Percentiles rank a stretch among this genome's conserved stretches.
These are phyloP conservation scores for Amphimallon solstitiale DNA, from an alignment of 2,888 invertebrate genomes.

Conservation along the genomic window DNA sequence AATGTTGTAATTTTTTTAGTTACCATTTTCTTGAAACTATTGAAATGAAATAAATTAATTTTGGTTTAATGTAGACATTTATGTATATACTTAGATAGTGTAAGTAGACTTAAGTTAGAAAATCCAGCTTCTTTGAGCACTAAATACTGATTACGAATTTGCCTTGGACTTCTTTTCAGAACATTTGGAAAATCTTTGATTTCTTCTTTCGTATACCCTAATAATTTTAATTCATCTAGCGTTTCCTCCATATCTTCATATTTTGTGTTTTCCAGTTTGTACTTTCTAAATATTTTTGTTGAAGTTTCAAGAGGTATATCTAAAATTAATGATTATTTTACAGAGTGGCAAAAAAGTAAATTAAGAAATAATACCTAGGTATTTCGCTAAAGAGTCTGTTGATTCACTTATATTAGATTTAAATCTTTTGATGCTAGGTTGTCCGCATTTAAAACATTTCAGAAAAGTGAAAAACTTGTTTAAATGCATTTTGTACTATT, in stretches of 20 bases:
- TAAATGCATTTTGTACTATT: not conserved
- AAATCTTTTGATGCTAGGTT: not conserved
- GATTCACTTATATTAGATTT: conserved; percentile 5
- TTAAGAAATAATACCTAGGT: conserved; percentile 33
- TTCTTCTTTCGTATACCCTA: conserved; percentile 57
- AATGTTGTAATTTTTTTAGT: conserved; percentile 58
- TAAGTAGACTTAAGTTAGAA: conserved; percentile 52
- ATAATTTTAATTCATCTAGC: conserved; percentile 42
- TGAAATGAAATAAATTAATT: conserved; percentile 53
- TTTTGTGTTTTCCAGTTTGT: conserved; percentile 36
- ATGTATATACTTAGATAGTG: conserved; percentile 57
- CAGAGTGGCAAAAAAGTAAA: conserved; percentile 32
- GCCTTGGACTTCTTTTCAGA: conserved; percentile 67
- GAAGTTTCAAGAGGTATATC: conserved; percentile 3
- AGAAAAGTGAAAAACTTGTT: conserved; percentile 4
- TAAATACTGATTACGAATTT: conserved; percentile 70
- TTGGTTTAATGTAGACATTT: conserved; percentile 55
- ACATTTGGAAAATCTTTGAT: conserved; percentile 68
- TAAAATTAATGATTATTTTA: conserved; percentile 38
- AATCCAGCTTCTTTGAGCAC: conserved; percentile 73
- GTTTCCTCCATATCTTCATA: conserved; percentile 42
- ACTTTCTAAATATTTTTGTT: not conserved
- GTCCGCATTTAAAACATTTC: conserved; percentile 19
- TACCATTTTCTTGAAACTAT: conserved; percentile 57
- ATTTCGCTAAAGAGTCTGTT: not conserved